Evolutionary conservation across 2,888 invertebrate species (phyloP), one percentile per base, ranked within the genome.

Genomic region (Penaeus monodon): DNA sequence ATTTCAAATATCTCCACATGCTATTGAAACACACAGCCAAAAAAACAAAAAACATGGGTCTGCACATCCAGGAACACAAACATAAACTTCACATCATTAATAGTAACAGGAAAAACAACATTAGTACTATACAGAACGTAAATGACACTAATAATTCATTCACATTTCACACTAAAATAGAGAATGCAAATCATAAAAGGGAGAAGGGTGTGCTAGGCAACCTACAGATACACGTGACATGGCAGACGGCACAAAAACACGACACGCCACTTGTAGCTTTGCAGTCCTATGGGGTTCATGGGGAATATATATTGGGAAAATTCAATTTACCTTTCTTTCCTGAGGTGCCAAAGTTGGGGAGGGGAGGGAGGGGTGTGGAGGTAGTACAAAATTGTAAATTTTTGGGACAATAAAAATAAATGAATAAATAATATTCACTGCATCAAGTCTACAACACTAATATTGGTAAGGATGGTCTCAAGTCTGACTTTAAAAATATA

Each of bases 261-360:
- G 80, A 85, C 80, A 85, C 80, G 80, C 80, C 80, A 80, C 85
- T 85, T 63, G 85, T 68, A 85, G 80, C 73, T 85, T 85, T 85
- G 85, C 85, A 79, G 80, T 85, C 80, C 80, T 85, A 73, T 57
- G 57, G 85, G 80, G 85, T 38, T 85, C 80, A 79, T 74, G 80
- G 85, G 85, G 85, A 64, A 85, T 73, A 81, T 65, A 73, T 80
- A 80, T 85, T 64, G 65, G 85, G 85, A 79, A 80, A 74, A 73
- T 66, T 80, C 73, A 64, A 79, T 76, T 85, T 85, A 85, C 85
- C 85, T 85, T 85, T 85, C 73, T 85, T 85, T 85, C 85, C 85
- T 85, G 80, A 80, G 57, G 73, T 65, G 74, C 80, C 85, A 80
- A 80, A 57, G 57, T 17, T 57, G 57, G 17, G 17, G 57, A 57